phyloP scores from a whole-genome alignment of 1,140 invertebrate genomes.

The Drosophila albomicans region DNA sequence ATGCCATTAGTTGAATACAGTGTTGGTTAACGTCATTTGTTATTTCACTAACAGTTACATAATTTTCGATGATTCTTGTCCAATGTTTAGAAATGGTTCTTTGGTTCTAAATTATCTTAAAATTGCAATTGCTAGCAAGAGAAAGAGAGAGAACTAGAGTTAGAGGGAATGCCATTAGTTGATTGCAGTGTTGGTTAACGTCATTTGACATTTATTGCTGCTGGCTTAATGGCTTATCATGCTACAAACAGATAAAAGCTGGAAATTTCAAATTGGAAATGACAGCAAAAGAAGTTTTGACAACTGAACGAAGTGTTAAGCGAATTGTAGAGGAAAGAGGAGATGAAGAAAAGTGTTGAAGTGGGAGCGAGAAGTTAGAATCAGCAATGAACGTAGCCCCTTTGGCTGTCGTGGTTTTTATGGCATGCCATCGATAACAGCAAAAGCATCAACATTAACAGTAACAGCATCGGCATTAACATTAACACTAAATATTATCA shows the following conservation, averaged over 20 bases:
- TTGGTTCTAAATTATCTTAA: too few species aligned
- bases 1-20: too few species aligned
- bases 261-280: constrained; percentile 9
- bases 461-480: constrained; percentile 27
- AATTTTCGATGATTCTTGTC: too few species aligned
- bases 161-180: too few species aligned
- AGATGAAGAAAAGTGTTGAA: too few species aligned
- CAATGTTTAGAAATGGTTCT: too few species aligned
- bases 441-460: constrained; percentile 30
- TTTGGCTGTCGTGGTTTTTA: constrained; percentile 5
- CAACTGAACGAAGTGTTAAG: not conserved
- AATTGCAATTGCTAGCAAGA: too few species aligned
- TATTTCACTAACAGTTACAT: too few species aligned
- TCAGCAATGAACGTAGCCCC: constrained; percentile 1
- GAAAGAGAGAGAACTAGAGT: too few species aligned
- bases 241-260: not conserved
- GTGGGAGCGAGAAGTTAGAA: not conserved
- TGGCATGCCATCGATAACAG: constrained; percentile 27
- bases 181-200: too few species aligned
- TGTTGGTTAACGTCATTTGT: not conserved
- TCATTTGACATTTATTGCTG: not conserved
- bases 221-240: constrained; percentile 3
- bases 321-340: not conserved
- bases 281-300: constrained; percentile 7
- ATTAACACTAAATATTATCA: constrained; percentile 17